Percentiles rank a stretch among this genome's conserved stretches.
phyloP scores from a whole-genome alignment of 2,113 vertebrate genomes.

The Tetrax tetrax region DNA sequence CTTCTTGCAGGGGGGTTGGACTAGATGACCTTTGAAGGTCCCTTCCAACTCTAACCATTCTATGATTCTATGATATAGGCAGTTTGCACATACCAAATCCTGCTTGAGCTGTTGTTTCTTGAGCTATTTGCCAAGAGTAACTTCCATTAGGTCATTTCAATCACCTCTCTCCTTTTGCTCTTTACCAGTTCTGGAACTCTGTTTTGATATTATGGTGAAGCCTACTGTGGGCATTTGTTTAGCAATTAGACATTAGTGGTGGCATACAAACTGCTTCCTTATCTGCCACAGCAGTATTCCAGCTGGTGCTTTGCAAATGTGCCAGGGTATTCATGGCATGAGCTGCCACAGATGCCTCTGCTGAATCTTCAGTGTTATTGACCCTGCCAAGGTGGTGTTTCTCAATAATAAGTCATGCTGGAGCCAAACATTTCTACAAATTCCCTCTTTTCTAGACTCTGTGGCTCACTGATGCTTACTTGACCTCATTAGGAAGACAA shows the following conservation, averaged over 20 bases:
- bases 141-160: background rate
- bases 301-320: background rate
- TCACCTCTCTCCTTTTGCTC: background rate
- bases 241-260: background rate
- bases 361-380: background rate
- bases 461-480: background rate
- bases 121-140: background rate
- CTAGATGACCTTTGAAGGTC: too few species aligned
- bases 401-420: background rate
- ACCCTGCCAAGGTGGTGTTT: background rate
- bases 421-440: background rate
- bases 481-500: background rate
- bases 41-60: too few species aligned
- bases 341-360: background rate
- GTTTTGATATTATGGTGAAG: background rate
- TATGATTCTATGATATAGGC: too few species aligned
- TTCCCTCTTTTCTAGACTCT: background rate
- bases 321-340: background rate
- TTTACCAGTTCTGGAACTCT: background rate
- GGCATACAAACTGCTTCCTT: background rate
- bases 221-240: background rate
- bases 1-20: too few species aligned
- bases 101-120: background rate
- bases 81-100: background rate
- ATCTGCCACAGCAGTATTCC: slow-evolving; percentile 15